Percentiles rank a stretch among this genome's conserved stretches.
phyloP scores from a whole-genome alignment of 2,888 invertebrate genomes.

The Germaria angustata region DNA sequence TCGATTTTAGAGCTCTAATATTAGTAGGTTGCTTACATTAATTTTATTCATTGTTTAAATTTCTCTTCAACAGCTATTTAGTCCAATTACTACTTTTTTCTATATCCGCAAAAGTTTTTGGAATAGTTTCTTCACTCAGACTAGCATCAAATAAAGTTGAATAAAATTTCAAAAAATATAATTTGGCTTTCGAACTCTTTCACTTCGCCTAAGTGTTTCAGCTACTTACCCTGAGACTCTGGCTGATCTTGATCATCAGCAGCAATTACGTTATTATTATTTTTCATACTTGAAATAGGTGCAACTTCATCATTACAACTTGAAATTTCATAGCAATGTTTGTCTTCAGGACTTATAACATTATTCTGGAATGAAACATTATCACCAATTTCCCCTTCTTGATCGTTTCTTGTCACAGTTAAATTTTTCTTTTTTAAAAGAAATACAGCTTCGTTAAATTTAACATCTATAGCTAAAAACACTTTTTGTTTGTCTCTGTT shows the following conservation, averaged over 20 bases:
- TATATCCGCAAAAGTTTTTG: not conserved
- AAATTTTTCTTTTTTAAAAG: too few species aligned
- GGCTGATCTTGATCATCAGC: not conserved
- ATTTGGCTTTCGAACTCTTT: not conserved
- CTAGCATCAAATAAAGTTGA: slow-evolving; percentile 3
- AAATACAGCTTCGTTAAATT: too few species aligned
- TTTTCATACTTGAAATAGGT: too few species aligned
- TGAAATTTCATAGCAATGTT: too few species aligned
- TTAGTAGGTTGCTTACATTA: not conserved
- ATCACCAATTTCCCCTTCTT: too few species aligned
- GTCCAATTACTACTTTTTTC: not conserved
- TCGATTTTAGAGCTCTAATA: slow-evolving; percentile 23
- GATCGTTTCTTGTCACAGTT: too few species aligned
- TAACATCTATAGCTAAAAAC: too few species aligned
- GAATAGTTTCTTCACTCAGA: not conserved
- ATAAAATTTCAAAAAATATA: not conserved
- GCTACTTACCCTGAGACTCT: not conserved
- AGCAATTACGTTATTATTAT: not conserved
- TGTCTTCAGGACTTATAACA: too few species aligned
- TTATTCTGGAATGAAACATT: too few species aligned
- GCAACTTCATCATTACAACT: too few species aligned
- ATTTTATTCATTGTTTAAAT: not conserved
- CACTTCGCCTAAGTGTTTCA: not conserved
- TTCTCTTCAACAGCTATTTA: slow-evolving; percentile 23
- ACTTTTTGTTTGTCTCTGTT: too few species aligned